Base-by-base conservation (phyloP, 2,888 invertebrate species). In the Scrobipalpa costella region DNA sequence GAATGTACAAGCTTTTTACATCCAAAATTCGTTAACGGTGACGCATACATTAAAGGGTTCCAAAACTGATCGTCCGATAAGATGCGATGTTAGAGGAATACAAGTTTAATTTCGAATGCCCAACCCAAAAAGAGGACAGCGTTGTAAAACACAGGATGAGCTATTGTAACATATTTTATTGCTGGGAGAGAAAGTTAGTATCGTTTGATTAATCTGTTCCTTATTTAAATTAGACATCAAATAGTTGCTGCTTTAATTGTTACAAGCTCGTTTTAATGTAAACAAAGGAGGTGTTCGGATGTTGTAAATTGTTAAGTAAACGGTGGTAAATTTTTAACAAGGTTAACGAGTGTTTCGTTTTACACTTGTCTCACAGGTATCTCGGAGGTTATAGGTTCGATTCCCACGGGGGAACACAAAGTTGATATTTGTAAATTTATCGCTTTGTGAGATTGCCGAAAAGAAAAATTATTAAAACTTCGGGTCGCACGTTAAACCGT, bases 191-290 rank as follows among this genome's bases (percentile, higher is more conserved):
- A 84, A 84, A 84, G 82, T 80, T 81, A 78, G 80, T 87, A 86
- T 85, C 82, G 86, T 86, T 86, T 87, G 85, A 88, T 88, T 85
- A 86, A 89, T 87, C 83, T 87, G 74, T 81, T 84, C 82, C 80
- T 77, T 79, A 85, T 88, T 88, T 81, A 85, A 88, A 85, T 87
- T 81, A 85, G 83, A 85, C 81, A 83, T 80, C 82, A 79, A 84
- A 84, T 81, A 80, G 79, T 85, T 81, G 78, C 79, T 76, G 75
- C 74, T 77, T 76, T 83, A 84, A 84, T 84, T 81, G 84, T 80
- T 80, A 81, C 83, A 82, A 78, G 77, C 76, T 78, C 80, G 79
- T 78, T 73, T 75, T 77, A 80, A 79, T 80, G 79, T 81, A 84
- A 83, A 85, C 80, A 84, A 79, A 77, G 70, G 75, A 66, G 70